Percentiles rank a stretch among this genome's conserved stretches.
These are phyloP conservation scores for Centropristis striata DNA, from an alignment of 2,113 vertebrate genomes.

Conservation along the genomic window DNA sequence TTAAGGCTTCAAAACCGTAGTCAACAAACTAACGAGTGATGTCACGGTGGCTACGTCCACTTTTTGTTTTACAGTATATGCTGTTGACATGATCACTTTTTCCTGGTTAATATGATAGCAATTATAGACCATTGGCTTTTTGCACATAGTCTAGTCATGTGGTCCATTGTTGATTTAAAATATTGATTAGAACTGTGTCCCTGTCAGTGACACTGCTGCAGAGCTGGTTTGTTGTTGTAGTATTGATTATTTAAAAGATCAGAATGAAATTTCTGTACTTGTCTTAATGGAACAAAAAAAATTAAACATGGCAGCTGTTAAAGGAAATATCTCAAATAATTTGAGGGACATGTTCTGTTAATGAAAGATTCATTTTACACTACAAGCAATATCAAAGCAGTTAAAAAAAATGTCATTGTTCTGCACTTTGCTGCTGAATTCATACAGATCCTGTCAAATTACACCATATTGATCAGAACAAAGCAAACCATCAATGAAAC, in stretches of 20 bases:
- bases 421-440: not conserved
- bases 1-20: too few species aligned
- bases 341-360: not conserved
- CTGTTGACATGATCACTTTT: too few species aligned
- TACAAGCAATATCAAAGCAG: not conserved
- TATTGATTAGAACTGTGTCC: not conserved
- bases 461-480: slow-evolving; percentile 1
- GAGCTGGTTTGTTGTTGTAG: not conserved
- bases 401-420: not conserved
- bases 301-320: not conserved
- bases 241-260: not conserved
- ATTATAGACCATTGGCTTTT: too few species aligned
- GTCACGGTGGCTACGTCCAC: too few species aligned
- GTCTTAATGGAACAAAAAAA: not conserved
- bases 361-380: slow-evolving; percentile 2
- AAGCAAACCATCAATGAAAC: not conserved
- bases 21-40: too few species aligned
- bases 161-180: not conserved
- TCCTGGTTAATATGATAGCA: too few species aligned
- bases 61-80: too few species aligned
- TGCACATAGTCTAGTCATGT: not conserved
- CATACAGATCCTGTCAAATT: not conserved
- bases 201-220: not conserved
- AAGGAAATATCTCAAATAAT: not conserved
- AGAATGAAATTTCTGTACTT: not conserved